A percentile compares a stretch with the other conserved stretches of the same genome.
phyloP scores from a whole-genome alignment of 1,140 invertebrate species.

The Drosophila nebulosa region DNA sequence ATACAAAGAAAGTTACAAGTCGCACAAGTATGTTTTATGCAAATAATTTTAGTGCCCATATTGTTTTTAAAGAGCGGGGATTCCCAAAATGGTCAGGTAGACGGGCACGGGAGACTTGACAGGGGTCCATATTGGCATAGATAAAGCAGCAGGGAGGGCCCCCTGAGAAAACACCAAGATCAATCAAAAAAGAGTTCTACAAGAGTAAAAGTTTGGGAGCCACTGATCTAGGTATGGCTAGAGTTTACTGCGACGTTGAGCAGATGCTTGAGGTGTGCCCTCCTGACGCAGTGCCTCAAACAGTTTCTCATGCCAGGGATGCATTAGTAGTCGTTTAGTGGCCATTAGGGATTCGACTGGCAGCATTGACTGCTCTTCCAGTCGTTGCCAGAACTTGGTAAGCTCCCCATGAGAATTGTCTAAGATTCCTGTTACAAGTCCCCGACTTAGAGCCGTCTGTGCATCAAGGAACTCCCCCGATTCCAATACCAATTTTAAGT shows the following conservation, averaged over 20 bases:
- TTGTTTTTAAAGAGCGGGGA: no score
- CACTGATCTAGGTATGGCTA: not conserved
- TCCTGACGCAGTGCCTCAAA: conserved; percentile 40
- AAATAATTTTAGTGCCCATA: no score
- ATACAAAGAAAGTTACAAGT: no score
- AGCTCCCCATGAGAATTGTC: conserved; percentile 82
- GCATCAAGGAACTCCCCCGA: conserved; percentile 91
- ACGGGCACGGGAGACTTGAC: no score
- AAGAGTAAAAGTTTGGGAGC: not conserved
- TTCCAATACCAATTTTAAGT: conserved; percentile 88
- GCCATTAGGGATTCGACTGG: conserved; percentile 83
- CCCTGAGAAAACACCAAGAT: no score
- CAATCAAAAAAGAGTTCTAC: not conserved
- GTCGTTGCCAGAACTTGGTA: conserved; percentile 83
- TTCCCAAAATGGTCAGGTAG: no score
- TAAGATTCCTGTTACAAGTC: conserved; percentile 86
- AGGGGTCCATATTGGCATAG: no score
- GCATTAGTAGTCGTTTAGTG: conserved; percentile 83
- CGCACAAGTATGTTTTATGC: no score
- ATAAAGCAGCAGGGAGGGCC: no score
- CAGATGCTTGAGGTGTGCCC: conserved; percentile 23
- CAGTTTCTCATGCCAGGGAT: conserved; percentile 30
- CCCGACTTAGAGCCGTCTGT: conserved; percentile 86
- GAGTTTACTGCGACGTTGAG: not conserved
- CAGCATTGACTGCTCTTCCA: conserved; percentile 82